Base-by-base conservation (phyloP, 2,888 invertebrate species). In the Melitaea athalia region DNA sequence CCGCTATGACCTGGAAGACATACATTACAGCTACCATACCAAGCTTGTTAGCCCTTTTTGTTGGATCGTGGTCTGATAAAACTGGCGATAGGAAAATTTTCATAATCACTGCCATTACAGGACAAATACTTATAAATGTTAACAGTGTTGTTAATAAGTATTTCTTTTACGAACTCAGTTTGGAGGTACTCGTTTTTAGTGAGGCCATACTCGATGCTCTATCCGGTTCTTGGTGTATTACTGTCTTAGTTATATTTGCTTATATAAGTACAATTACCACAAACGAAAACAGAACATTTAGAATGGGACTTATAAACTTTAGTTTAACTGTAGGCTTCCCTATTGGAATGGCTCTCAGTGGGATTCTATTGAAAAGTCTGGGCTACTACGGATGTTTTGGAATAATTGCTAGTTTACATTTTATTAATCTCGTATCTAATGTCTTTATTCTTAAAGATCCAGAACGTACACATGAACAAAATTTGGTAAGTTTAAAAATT, bases 311-410 rank as follows among this genome's bases (percentile, higher is more conserved):
- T n/a, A n/a, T n/a, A n/a, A n/a, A n/a, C n/a, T n/a, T 98, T 14
- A 96, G 97, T 86, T 93, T 97, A 71, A 97, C 97, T 10, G 93
- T 97, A 31, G 97, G 97, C 0, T 96, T 97, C 63, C 97, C 98
- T 0, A 93, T 98, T n/a, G 98, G 98, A 0, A 95, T 97, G 90
- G 96, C 96, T 0, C 82, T 96, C 1, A 97, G 97, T 79, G 98
- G 98, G 0, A 92, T 97, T 17, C 85, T 98, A 53, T 79, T 94
- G 67, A 94, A 92, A 82, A 92, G 94, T 78, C 94, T 95, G 53
- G 96, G 97, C 0, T 97, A 96, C 81, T 97, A 96, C 79, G 97
- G 97, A 2, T 95, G 96, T 12, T 97, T 96, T 80, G 93, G 94
- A 3, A 91, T 96, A 59, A 94, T 96, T 14, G 94, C 95, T 0